Conservation (phyloP, 2,113 vertebrate species). For the Romanogobio albipinnatus region DNA sequence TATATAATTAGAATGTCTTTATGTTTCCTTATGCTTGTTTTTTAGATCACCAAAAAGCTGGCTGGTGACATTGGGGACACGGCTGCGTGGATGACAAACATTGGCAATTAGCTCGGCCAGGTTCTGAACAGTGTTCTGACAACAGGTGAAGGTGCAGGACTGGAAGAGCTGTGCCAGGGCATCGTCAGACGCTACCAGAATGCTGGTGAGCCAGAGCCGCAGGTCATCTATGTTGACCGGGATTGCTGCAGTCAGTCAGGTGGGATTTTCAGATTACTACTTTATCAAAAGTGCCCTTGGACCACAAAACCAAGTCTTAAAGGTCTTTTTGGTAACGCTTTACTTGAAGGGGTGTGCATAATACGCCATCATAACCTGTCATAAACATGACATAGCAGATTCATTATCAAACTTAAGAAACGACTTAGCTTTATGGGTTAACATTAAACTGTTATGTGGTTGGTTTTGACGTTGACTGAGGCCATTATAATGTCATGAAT, state of each 20-base stretch:
- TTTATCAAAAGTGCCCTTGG: too few species aligned
- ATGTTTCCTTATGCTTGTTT: not conserved
- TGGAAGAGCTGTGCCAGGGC: slow-evolving; percentile 52
- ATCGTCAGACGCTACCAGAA: slow-evolving; percentile 40
- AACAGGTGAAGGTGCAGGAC: slow-evolving; percentile 49
- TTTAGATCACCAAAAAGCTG: slow-evolving; percentile 53
- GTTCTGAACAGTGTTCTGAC: slow-evolving; percentile 56
- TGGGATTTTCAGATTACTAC: not conserved
- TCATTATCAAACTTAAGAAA: too few species aligned
- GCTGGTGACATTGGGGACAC: slow-evolving; percentile 48
- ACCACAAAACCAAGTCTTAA: too few species aligned
- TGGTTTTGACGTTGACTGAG: too few species aligned
- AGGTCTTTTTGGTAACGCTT: too few species aligned
- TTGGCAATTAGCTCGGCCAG: slow-evolving; percentile 49
- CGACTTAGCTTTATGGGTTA: too few species aligned
- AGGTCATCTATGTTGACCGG: slow-evolving; percentile 57
- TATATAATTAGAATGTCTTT: not conserved
- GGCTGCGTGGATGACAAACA: slow-evolving; percentile 50
- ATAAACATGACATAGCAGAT: too few species aligned
- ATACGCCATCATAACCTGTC: too few species aligned
- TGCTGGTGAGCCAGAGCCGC: slow-evolving; percentile 47
- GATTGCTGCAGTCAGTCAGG: slow-evolving; percentile 31
- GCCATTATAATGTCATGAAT: too few species aligned
- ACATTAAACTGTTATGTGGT: too few species aligned
- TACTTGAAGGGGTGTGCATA: too few species aligned